phyloP scores from a whole-genome alignment of 53 echinoderm and acorn worm species.

The Astropecten irregularis region DNA sequence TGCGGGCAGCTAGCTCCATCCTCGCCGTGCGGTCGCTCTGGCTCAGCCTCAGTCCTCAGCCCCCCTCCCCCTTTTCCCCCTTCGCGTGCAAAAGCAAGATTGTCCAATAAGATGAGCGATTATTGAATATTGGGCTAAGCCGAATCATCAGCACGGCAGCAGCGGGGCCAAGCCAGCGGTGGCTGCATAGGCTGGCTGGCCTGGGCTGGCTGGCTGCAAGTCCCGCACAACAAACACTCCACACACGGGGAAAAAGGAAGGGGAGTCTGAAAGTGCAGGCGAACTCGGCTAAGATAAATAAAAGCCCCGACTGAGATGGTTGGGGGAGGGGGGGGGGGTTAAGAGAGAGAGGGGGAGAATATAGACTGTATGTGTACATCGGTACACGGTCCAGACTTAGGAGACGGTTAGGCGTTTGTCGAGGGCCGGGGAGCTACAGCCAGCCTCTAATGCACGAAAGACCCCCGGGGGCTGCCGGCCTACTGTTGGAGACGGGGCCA shows the following conservation, averaged over 20 bases:
- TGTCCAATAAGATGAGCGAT: slow-evolving; percentile 24
- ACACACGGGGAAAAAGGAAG: neutral
- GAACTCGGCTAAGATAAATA: slow-evolving; percentile 48
- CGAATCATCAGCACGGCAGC: neutral
- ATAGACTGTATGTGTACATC: neutral
- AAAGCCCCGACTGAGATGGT: too few relatives aligned
- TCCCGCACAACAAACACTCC: neutral
- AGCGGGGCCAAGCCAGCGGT: too few relatives aligned
- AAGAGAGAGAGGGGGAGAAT: neutral
- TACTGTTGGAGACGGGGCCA: slow-evolving; percentile 11
- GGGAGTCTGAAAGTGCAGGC: slow-evolving; percentile 20
- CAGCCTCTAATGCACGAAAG: slow-evolving; percentile 13
- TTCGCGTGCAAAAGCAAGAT: slow-evolving; percentile 15
- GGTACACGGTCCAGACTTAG: neutral
- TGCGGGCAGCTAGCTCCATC: too few relatives aligned
- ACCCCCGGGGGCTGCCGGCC: neutral
- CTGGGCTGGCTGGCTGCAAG: neutral
- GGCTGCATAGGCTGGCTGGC: too few relatives aligned
- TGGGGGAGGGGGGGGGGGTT: too few relatives aligned
- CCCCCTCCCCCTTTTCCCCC: neutral
- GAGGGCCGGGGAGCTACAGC: neutral
- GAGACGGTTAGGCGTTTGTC: neutral
- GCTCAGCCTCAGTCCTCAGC: neutral
- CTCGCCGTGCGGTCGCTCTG: too few relatives aligned
- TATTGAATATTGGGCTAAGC: slow-evolving; percentile 53